phyloP scores from a whole-genome alignment of 2,113 vertebrate species.

The Electrona antarctica region DNA sequence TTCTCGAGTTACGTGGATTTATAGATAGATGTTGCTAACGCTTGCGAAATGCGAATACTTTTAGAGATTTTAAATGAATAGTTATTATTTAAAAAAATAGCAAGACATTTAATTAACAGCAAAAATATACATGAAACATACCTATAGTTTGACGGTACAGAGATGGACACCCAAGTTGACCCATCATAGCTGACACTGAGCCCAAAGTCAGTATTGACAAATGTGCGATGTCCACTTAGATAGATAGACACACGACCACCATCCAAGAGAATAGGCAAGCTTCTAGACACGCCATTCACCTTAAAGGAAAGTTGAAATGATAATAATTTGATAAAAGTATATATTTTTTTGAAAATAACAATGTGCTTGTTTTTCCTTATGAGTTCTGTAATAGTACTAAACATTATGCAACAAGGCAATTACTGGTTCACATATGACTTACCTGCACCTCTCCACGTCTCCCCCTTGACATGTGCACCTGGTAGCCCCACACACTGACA shows the following conservation, averaged over 20 bases:
- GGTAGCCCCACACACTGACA: conserved; percentile 55
- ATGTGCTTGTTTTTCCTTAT: no score
- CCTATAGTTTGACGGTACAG: conserved; percentile 57
- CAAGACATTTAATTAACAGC: no score
- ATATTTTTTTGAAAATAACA: no score
- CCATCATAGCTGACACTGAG: conserved; percentile 64
- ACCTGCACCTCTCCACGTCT: conserved; percentile 48
- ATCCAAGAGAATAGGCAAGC: conserved; percentile 56
- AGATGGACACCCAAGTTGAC: conserved; percentile 45
- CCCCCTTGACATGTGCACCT: conserved; percentile 47
- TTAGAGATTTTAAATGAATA: no score
- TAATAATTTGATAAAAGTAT: no score
- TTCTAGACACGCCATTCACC: conserved; percentile 58
- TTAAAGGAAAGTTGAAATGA: conserved; percentile 18
- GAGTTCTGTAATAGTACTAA: no score
- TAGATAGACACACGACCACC: conserved; percentile 47
- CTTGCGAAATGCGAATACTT: no score
- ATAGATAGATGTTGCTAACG: no score
- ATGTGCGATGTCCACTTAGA: conserved; percentile 37
- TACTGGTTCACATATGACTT: conserved; percentile 6
- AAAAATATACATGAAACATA: background rate
- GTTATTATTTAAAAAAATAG: no score
- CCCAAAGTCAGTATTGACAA: conserved; percentile 57
- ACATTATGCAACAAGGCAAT: no score
- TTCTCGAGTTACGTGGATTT: no score